Evolutionary conservation across 1,140 invertebrate species (phyloP).

Genomic region (Bombus haemorrhoidalis): DNA sequence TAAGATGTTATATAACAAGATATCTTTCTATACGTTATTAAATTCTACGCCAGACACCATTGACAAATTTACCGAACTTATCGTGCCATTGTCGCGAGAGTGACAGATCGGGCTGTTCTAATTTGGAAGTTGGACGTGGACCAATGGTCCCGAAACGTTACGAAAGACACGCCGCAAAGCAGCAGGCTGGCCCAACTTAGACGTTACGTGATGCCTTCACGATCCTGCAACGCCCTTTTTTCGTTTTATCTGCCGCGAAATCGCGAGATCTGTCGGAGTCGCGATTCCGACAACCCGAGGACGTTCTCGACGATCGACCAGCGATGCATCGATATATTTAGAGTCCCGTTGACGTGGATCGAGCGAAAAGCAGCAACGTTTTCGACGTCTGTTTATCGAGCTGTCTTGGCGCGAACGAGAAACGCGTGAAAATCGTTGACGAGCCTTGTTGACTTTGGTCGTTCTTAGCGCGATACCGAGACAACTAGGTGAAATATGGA

Average conservation of each 20-base stretch:
- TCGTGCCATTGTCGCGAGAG: background rate
- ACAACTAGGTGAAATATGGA: background rate
- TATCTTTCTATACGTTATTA: background rate
- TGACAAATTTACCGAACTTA: background rate
- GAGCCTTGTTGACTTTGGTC: background rate
- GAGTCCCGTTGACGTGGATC: background rate
- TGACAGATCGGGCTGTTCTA: slow-evolving; percentile 44
- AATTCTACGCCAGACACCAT: background rate
- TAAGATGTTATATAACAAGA: too few species aligned
- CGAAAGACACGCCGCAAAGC: slow-evolving; percentile 53
- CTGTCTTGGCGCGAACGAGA: background rate
- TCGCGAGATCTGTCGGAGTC: background rate
- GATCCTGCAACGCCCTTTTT: slow-evolving; percentile 31
- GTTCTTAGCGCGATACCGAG: background rate
- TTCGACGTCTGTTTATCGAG: background rate
- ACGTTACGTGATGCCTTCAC: slow-evolving; percentile 60
- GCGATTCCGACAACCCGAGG: background rate
- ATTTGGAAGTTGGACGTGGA: slow-evolving; percentile 66
- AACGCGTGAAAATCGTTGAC: background rate
- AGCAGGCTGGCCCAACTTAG: slow-evolving; percentile 57
- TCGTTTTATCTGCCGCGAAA: too few species aligned
- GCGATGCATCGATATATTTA: slow-evolving; percentile 14
- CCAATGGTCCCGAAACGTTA: slow-evolving; percentile 57
- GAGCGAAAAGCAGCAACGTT: background rate
- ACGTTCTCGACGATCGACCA: background rate